These are phyloP conservation scores for Agrotis segetum DNA, from an alignment of 2,888 invertebrate species.

Conservation along the genomic window DNA sequence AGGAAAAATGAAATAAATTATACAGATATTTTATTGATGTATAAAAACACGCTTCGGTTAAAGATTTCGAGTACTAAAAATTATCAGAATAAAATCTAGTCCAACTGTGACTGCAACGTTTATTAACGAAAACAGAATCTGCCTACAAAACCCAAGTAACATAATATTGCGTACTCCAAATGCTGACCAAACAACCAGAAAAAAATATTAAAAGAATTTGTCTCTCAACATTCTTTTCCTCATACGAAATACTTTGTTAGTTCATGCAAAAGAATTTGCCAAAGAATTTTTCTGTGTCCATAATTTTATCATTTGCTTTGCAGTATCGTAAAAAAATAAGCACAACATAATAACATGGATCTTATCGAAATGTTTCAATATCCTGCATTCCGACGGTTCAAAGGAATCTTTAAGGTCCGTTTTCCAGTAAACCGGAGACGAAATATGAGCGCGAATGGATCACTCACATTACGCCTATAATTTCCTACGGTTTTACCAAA, in stretches of 20 bases:
- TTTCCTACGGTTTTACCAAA: neutral
- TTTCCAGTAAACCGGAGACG: neutral
- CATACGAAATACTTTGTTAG: slow-evolving; percentile 19
- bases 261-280: slow-evolving; percentile 38
- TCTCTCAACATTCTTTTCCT: slow-evolving; percentile 20
- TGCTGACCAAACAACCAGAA: neutral
- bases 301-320: slow-evolving; percentile 48
- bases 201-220: slow-evolving; percentile 31
- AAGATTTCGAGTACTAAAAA: neutral
- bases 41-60: no score
- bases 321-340: slow-evolving; percentile 41
- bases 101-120: neutral
- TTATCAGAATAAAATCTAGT: neutral
- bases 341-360: slow-evolving; percentile 41
- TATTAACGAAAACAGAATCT: neutral
- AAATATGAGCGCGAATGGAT: neutral
- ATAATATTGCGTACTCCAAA: neutral
- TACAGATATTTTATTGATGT: no score
- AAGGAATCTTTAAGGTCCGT: slow-evolving; percentile 31
- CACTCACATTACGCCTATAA: neutral
- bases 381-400: slow-evolving; percentile 15
- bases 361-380: slow-evolving; percentile 45
- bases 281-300: slow-evolving; percentile 46
- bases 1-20: neutral
- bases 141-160: neutral